Evolutionary conservation across 1,140 invertebrate genomes (phyloP), one percentile per base, ranked within the genome.

Genomic region (Monomorium pharaonis): DNA sequence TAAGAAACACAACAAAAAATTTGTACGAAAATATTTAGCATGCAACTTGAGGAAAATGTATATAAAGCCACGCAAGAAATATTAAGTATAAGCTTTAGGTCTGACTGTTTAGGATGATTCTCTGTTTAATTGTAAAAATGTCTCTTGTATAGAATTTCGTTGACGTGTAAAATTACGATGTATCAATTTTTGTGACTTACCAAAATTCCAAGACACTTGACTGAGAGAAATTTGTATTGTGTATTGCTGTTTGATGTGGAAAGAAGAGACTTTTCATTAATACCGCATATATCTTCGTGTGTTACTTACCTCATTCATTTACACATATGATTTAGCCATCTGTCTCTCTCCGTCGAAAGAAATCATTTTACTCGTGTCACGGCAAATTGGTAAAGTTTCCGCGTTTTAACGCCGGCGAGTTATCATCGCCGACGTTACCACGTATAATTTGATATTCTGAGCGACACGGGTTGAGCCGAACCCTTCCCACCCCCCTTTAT

Each of bases 341-440:
- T 27, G 18, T 76, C 54, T 72, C 47, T 70, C 33, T 51, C 21
- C 58, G 21, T 9, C 6, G 44, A 18, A 51, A 80, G 80, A 37
- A 89, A 90, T 87, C 56, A 67, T 87, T 89, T 84, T 37, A 69
- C 33, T 65, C 54, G 72, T 62, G 60, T 12, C 37, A 72, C n/a
- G 67, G 88, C 49, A 90, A 89, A 90, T 89, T 90, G 88, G 37
- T 70, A 90, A 90, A 90, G 89, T 90, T 89, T 83, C 37, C 63
- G n/a, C 58, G 81, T 87, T 89, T 89, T 83, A 90, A 89, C 88
- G 75, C 56, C 37, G 62, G 69, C 80, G 67, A 87, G 67, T 89
- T 77, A 83, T n/a, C 76, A n/a, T 69, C 37, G 44, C n/a, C 88
- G 42, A 84, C 51, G 47, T 87, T 70, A 69, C 60, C 63, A 24